Evolutionary conservation across 2,113 vertebrate species (phyloP).

Genomic region (Amazona vittata): DNA sequence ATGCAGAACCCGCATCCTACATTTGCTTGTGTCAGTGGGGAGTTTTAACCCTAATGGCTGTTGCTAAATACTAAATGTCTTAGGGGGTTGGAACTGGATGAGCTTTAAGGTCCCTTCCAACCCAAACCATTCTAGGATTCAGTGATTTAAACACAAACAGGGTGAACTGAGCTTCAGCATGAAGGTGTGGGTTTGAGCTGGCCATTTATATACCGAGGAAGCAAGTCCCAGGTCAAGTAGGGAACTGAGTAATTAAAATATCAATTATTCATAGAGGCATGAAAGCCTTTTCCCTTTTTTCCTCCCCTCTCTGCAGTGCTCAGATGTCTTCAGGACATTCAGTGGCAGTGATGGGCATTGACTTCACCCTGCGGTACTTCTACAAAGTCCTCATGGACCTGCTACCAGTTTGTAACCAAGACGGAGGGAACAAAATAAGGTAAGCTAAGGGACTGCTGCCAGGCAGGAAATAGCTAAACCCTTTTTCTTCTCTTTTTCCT

Average conservation of each 20-base stretch:
- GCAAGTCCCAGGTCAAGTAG: neutral
- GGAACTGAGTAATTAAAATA: neutral
- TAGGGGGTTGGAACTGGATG: neutral
- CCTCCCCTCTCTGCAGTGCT: conserved; percentile 59
- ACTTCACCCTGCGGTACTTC: conserved; percentile 97
- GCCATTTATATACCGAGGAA: neutral
- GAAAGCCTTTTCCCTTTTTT: neutral
- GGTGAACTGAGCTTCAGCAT: neutral
- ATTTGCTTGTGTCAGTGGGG: neutral
- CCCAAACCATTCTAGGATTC: neutral
- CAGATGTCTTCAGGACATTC: conserved; percentile 90
- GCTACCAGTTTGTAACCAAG: conserved; percentile 94
- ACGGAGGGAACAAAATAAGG: conserved; percentile 97
- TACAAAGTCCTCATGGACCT: conserved; percentile 97
- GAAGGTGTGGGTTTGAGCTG: neutral
- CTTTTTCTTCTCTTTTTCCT: neutral
- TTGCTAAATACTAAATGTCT: neutral
- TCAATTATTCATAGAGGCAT: neutral
- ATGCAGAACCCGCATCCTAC: neutral
- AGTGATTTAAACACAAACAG: neutral
- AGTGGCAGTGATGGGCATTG: conserved; percentile 96
- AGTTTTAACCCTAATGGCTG: neutral
- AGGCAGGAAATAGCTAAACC: no score
- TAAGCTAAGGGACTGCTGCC: conserved; percentile 30
- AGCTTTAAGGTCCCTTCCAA: neutral